A percentile compares a stretch with the other conserved stretches of the same genome.
Evolutionary conservation across 1,140 invertebrate species (phyloP).

Genomic region (Diorhabda elongata): DNA sequence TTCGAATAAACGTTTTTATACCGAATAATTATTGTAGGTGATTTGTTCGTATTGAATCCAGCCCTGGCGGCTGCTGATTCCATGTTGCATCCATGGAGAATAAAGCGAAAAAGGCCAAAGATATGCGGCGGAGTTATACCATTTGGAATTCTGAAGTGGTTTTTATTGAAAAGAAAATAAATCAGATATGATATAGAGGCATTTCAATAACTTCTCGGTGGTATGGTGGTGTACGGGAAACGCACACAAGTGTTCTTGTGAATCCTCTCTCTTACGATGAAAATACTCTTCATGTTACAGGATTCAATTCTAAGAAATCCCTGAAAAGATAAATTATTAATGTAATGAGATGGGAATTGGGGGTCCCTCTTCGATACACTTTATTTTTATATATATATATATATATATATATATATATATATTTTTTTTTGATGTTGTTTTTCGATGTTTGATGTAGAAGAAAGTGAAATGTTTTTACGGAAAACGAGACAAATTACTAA

Average conservation of each 20-base stretch:
- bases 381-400: neutral
- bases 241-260: slow-evolving; percentile 18
- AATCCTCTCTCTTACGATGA: slow-evolving; percentile 14
- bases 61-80: too few relatives aligned
- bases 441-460: neutral
- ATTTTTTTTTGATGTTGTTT: neutral
- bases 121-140: slow-evolving; percentile 22
- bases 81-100: slow-evolving; percentile 3
- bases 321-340: slow-evolving; percentile 20
- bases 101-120: slow-evolving; percentile 17
- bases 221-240: slow-evolving; percentile 1
- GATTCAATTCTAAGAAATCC: slow-evolving; percentile 9
- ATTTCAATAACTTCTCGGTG: slow-evolving; percentile 19
- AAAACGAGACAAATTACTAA: too few relatives aligned
- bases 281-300: slow-evolving; percentile 17
- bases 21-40: too few relatives aligned
- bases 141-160: slow-evolving; percentile 23
- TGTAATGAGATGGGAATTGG: slow-evolving; percentile 16
- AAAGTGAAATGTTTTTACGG: neutral
- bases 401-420: too few relatives aligned
- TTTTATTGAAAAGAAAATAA: slow-evolving; percentile 25
- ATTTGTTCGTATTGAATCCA: too few relatives aligned
- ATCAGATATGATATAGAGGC: slow-evolving; percentile 23
- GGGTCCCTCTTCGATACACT: neutral
- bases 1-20: too few relatives aligned